These are phyloP conservation scores for Eupithecia subumbrata DNA, from an alignment of 2,888 invertebrate genomes.

Conservation along the genomic window DNA sequence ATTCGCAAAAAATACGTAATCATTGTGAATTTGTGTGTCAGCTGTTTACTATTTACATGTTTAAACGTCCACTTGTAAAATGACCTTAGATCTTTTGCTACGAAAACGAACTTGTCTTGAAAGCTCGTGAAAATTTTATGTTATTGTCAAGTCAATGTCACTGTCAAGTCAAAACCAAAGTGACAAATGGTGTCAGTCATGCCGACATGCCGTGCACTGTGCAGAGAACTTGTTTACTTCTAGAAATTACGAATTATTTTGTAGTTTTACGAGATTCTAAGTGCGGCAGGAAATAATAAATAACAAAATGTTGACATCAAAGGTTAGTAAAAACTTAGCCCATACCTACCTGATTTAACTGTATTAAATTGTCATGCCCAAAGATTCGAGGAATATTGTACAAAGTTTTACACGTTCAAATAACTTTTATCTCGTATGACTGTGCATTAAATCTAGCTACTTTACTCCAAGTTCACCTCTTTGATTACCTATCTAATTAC, in stretches of 20 bases:
- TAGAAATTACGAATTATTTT: not conserved
- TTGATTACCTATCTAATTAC: not conserved
- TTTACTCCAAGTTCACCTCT: not conserved
- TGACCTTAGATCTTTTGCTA: no score
- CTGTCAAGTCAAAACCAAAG: not conserved
- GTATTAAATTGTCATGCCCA: not conserved
- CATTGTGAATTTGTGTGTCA: no score
- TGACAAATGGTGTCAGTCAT: not conserved
- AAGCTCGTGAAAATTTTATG: no score
- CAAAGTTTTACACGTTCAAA: not conserved
- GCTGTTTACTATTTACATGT: no score
- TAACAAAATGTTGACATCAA: slow-evolving; percentile 1
- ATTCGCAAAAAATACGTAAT: no score
- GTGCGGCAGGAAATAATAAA: not conserved
- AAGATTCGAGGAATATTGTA: not conserved
- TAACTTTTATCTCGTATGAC: not conserved
- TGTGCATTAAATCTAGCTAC: not conserved
- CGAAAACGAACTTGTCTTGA: no score
- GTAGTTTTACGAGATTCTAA: not conserved
- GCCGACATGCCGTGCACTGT: no score
- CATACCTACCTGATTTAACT: not conserved
- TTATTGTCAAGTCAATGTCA: no score
- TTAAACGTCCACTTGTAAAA: no score
- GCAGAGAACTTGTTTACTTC: not conserved
- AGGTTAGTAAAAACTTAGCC: not conserved